Evolutionary conservation across 2,888 invertebrate species (phyloP).

Genomic region (Acanthosepion pharaonis): DNA sequence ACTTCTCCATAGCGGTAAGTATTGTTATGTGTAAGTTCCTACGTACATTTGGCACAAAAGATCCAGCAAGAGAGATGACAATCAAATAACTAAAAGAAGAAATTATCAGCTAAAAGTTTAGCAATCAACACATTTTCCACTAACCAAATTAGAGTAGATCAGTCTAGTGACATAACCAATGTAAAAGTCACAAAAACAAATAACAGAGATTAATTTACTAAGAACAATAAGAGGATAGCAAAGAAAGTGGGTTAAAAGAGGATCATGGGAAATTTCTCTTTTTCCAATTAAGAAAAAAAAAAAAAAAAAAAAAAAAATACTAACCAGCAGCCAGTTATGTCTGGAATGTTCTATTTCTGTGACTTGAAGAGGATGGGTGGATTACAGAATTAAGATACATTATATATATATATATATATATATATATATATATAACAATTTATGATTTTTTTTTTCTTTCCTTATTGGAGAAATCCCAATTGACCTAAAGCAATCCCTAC

Average conservation of each 20-base stretch:
- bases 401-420: too few relatives aligned
- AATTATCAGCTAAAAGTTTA: background rate
- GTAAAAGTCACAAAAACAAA: background rate
- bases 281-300: background rate
- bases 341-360: background rate
- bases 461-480: background rate
- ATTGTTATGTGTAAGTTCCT: too few relatives aligned
- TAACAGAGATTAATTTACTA: too few relatives aligned
- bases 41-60: too few relatives aligned
- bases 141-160: background rate
- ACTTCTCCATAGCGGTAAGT: too few relatives aligned
- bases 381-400: background rate
- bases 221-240: too few relatives aligned
- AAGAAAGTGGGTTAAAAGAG: background rate
- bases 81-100: too few relatives aligned
- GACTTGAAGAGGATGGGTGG: conserved; percentile 8
- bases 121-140: background rate
- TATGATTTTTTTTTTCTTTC: background rate
- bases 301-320: background rate
- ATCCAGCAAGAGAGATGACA: too few relatives aligned
- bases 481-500: background rate
- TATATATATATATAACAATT: too few relatives aligned
- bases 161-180: background rate
- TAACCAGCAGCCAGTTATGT: background rate
- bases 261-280: background rate